phyloP scores from a whole-genome alignment of 2,797 vertebrate genomes.

The Streptopelia turtur region DNA sequence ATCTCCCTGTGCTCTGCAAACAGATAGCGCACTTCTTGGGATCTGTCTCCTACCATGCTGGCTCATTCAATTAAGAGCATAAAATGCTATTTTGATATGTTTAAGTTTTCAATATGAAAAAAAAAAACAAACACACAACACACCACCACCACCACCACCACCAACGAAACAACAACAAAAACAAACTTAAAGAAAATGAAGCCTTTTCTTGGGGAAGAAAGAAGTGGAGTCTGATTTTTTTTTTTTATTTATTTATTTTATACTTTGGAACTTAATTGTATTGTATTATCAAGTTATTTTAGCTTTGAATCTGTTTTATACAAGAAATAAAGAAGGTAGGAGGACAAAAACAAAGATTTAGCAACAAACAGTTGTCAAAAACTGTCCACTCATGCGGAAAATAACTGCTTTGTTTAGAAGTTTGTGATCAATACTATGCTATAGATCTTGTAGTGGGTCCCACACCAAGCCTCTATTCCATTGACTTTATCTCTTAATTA shows the following conservation, averaged over 20 bases:
- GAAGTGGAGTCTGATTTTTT: not conserved
- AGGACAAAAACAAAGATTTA: not conserved
- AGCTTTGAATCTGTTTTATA: not conserved
- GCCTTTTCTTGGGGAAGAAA: not conserved
- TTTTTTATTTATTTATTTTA: conserved; percentile 6
- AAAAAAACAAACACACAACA: no score
- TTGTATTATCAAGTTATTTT: not conserved
- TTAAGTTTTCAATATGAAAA: not conserved
- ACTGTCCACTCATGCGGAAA: conserved; percentile 5
- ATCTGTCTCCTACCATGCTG: not conserved
- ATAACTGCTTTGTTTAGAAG: conserved; percentile 37
- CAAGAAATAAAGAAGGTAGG: not conserved
- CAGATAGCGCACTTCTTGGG: not conserved
- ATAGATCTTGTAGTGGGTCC: not conserved
- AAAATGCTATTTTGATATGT: not conserved
- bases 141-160: no score
- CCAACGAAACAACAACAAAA: no score
- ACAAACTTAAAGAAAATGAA: not conserved
- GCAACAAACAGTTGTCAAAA: conserved; percentile 4
- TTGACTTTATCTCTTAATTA: conserved; percentile 46
- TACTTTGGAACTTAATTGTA: not conserved
- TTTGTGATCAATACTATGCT: not conserved
- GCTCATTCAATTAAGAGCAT: not conserved
- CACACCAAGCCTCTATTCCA: not conserved
- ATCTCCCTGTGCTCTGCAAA: not conserved